A percentile compares a stretch with the other conserved stretches of the same genome.
These are phyloP conservation scores for Bimastos eiseni DNA, from an alignment of 2,888 invertebrate species.

Conservation along the genomic window DNA sequence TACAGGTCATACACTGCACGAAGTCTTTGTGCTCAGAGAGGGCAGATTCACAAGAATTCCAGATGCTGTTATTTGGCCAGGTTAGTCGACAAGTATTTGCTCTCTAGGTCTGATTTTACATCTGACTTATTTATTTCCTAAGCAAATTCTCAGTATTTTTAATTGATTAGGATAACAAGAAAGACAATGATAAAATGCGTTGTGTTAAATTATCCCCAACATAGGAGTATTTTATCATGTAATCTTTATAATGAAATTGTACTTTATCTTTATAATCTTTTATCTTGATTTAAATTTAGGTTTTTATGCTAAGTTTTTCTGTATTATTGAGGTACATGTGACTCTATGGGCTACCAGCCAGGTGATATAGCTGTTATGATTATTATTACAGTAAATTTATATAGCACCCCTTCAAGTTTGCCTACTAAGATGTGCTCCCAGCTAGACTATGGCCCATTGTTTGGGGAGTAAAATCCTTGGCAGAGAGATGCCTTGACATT, in stretches of 20 bases:
- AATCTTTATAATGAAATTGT: neutral
- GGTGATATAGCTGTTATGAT: too few relatives aligned
- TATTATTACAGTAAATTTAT: too few relatives aligned
- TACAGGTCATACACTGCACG: constrained; percentile 79
- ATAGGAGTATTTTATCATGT: neutral
- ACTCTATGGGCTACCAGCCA: too few relatives aligned
- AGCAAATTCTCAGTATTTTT: too few relatives aligned
- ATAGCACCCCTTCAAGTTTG: too few relatives aligned
- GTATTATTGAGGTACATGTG: neutral
- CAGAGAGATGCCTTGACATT: too few relatives aligned
- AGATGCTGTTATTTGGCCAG: constrained; percentile 91
- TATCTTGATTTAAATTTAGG: neutral
- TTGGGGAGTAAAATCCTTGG: too few relatives aligned
- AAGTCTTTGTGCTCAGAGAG: constrained; percentile 77
- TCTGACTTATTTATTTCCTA: neutral
- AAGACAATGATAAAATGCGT: too few relatives aligned
- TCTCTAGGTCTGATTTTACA: neutral
- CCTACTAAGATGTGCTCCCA: too few relatives aligned
- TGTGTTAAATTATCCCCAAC: too few relatives aligned
- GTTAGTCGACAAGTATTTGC: constrained; percentile 62
- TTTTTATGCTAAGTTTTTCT: neutral
- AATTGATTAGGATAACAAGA: too few relatives aligned
- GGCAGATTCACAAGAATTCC: constrained; percentile 81
- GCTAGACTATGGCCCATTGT: too few relatives aligned
- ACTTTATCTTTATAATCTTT: neutral